phyloP scores from a whole-genome alignment of 2,888 invertebrate species.

The Labia minor region DNA sequence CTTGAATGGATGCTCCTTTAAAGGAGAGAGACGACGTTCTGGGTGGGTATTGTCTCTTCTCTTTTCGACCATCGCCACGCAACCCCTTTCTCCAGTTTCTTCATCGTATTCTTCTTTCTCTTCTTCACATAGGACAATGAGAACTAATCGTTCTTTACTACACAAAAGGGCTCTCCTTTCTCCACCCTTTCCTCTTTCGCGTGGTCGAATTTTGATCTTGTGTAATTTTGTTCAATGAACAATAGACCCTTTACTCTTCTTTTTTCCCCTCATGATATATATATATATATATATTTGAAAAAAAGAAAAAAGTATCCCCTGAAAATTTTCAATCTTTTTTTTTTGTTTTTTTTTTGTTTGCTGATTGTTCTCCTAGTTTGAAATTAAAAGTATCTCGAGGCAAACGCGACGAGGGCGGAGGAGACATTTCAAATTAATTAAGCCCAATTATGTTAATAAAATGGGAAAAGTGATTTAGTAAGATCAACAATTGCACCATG shows the following conservation, averaged over 20 bases:
- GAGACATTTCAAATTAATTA: no score
- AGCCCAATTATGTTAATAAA: no score
- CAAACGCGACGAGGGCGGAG: no score
- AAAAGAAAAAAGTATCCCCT: no score
- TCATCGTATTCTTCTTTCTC: neutral
- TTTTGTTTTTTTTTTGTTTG: no score
- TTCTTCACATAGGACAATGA: constrained; percentile 1
- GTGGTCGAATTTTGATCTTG: constrained; percentile 7
- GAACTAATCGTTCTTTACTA: neutral
- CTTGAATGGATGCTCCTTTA: neutral
- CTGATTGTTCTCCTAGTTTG: no score
- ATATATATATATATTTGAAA: no score
- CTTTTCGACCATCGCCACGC: neutral
- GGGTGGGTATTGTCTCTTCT: neutral
- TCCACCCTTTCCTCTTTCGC: neutral
- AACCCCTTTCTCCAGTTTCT: neutral
- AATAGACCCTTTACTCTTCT: neutral
- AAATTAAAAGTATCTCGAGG: no score
- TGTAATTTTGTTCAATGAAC: neutral
- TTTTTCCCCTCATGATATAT: no score
- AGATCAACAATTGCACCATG: no score
- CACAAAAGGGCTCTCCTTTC: constrained; percentile 1
- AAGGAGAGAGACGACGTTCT: neutral
- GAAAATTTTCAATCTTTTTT: no score
- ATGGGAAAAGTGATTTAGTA: no score